Evolutionary conservation across 2,113 vertebrate genomes (phyloP), one percentile per base, ranked within the genome.

Genomic region (Urocitellus parryii): DNA sequence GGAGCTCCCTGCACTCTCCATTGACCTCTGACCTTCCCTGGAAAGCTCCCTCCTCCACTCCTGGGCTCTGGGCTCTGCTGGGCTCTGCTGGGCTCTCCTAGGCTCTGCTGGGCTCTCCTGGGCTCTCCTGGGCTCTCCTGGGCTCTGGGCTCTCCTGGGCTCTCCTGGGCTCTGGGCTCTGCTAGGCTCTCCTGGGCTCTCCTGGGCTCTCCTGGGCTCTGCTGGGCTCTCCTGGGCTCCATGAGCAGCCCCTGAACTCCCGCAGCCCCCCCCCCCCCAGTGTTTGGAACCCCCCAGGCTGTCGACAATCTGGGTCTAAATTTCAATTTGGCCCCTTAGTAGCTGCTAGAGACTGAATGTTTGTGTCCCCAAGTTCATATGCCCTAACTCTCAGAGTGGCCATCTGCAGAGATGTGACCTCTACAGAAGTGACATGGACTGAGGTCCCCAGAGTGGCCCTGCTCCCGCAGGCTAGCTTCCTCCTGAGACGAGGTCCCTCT

Each of bases 181-280:
- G 4, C 39, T 42, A 4, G 39, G 39, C 39, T 42, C 39, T 42
- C 4, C 4, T 42, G 39, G 39, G 39, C 39, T 42, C 39, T 42
- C 39, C 39, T 42, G 39, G 39, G 39, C 39, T 42, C 39, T 42
- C 4, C 39, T 42, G 39, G 39, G 39, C 39, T 42, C 39, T 42
- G 39, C 39, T 42, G 39, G 39, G 39, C 39, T 39, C 39, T 39
- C 39, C 39, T 39, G 82, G 80, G 11, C 24, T 7, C 61, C 58
- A 2, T 4, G n/a, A 20, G 39, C 9, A 39, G 72, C 29, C 86
- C 84, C 65, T n/a, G 58, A 37, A 24, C 12, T 34, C 39, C 2
- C 37, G 34, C 27, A 0, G 0, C 45, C 25, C 53, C 4, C 5
- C 7, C 4, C 45, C 25, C 53, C 4, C 5, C 5, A 4, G 2